Percentiles rank a stretch among this genome's conserved stretches.
These are phyloP conservation scores for Sebastes minor DNA, from an alignment of 2,797 vertebrate genomes.

Conservation along the genomic window DNA sequence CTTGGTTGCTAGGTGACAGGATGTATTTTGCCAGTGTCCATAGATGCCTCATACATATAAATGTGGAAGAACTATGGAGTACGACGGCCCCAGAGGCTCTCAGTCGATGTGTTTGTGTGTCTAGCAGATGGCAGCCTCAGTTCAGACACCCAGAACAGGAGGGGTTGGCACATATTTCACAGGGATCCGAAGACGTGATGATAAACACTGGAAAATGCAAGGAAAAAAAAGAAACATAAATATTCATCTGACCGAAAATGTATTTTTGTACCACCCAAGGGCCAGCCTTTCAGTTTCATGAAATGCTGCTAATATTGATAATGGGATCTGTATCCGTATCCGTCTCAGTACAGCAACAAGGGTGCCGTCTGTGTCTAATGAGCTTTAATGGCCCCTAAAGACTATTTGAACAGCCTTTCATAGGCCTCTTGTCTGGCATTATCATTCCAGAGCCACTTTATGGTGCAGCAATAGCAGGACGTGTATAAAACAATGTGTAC, in stretches of 20 bases:
- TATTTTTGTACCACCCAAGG: neutral
- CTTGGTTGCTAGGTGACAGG: constrained; percentile 4
- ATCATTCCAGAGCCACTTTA: constrained; percentile 24
- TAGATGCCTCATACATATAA: neutral
- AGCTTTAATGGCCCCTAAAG: constrained; percentile 5
- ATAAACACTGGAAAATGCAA: constrained; percentile 56
- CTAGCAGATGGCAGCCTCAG: constrained; percentile 42
- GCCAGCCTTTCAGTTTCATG: neutral
- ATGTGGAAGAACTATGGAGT: constrained; percentile 3
- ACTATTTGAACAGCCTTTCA: constrained; percentile 25
- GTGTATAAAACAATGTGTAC: constrained; percentile 8
- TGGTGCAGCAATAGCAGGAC: neutral
- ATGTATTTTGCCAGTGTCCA: neutral
- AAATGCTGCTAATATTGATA: constrained; percentile 1
- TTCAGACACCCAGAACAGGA: constrained; percentile 72
- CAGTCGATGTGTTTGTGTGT: neutral
- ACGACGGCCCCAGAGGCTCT: neutral
- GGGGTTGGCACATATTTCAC: constrained; percentile 79
- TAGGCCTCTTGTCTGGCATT: constrained; percentile 12
- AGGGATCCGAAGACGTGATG: constrained; percentile 60
- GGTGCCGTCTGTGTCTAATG: neutral
- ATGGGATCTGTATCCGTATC: neutral
- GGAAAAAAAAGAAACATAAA: constrained; percentile 13
- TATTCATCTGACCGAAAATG: constrained; percentile 9
- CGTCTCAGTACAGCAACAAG: neutral